Conservation (phyloP, 2,113 vertebrate genomes). For the Dissostichus mawsoni region DNA sequence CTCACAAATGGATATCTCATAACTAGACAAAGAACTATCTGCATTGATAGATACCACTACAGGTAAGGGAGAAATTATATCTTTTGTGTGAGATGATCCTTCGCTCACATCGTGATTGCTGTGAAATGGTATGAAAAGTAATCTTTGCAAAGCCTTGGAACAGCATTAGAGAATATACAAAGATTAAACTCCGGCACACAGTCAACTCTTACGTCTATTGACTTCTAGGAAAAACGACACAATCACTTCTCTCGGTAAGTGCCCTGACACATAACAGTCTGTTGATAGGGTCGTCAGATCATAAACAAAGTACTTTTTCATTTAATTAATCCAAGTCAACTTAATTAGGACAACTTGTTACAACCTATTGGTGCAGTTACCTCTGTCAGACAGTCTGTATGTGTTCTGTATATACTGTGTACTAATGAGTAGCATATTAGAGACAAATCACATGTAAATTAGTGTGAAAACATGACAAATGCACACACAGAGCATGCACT, state of each 20-base stretch:
- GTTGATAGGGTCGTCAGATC: background rate
- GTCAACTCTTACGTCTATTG: background rate
- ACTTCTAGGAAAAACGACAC: background rate
- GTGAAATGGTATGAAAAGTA: background rate
- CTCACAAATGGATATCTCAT: background rate
- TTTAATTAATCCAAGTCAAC: too few species aligned
- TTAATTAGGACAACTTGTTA: background rate
- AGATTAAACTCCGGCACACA: background rate
- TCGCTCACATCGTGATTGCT: background rate
- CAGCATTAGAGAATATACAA: background rate
- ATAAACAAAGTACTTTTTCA: too few species aligned
- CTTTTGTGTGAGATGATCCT: conserved; percentile 1
- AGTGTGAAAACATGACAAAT: background rate
- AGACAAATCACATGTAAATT: background rate
- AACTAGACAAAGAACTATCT: background rate
- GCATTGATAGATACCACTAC: background rate
- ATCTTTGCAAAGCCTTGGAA: background rate
- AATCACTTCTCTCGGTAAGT: background rate
- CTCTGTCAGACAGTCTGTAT: background rate
- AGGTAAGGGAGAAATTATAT: background rate
- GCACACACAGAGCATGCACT: background rate
- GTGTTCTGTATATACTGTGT: too few species aligned
- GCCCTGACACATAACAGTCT: background rate
- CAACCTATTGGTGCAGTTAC: background rate
- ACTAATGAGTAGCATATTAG: background rate